Conservation (phyloP, 2,113 vertebrate species). For the Elachura formosa region DNA sequence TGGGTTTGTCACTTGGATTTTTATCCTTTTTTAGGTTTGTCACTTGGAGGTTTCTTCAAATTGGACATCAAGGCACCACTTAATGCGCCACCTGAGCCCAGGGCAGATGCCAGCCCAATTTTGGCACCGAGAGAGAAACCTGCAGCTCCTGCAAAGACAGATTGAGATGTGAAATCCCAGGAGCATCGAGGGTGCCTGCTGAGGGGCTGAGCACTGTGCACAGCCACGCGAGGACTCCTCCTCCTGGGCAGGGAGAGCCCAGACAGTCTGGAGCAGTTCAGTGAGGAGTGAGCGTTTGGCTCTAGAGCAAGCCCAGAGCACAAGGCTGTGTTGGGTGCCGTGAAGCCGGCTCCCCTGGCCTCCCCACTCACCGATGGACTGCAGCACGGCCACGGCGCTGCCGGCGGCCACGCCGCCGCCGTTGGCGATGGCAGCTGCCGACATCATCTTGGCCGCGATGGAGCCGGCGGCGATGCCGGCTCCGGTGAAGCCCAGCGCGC, state of each 20-base stretch:
- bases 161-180: accelerated
- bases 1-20: background rate
- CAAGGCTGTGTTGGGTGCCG: accelerated
- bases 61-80: accelerated
- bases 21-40: accelerated
- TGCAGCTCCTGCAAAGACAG: background rate
- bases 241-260: background rate
- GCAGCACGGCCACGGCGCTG: background rate
- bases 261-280: accelerated
- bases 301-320: accelerated
- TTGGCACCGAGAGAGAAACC: background rate
- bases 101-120: accelerated
- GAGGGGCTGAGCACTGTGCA: background rate
- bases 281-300: accelerated
- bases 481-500: accelerated
- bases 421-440: background rate
- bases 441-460: background rate
- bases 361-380: background rate
- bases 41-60: accelerated
- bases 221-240: background rate
- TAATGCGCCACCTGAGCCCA: accelerated
- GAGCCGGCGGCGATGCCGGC: background rate
- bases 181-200: background rate
- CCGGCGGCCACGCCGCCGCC: background rate
- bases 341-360: background rate